Percentiles rank a stretch among this genome's conserved stretches.
Evolutionary conservation across 2,797 vertebrate species (phyloP).

Genomic region (Sebastes jordani): DNA sequence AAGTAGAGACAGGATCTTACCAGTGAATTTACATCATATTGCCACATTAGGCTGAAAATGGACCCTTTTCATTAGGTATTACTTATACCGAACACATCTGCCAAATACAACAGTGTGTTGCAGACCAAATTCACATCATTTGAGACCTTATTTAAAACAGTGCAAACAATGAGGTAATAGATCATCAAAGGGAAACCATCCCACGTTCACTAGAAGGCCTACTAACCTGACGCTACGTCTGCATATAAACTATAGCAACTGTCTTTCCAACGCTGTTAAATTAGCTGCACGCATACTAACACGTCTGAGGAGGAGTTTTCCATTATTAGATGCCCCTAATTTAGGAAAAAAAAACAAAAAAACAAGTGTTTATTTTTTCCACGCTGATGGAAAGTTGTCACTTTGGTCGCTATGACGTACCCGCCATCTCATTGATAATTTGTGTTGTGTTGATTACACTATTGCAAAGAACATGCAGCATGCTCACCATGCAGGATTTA

Average conservation of each 20-base stretch:
- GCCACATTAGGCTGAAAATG: slow-evolving; percentile 24
- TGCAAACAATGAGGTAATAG: slow-evolving; percentile 35
- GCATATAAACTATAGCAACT: slow-evolving; percentile 46
- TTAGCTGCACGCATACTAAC: slow-evolving; percentile 66
- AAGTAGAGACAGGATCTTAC: slow-evolving; percentile 51
- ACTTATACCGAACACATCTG: slow-evolving; percentile 40
- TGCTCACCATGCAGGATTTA: slow-evolving; percentile 79
- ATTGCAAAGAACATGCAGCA: slow-evolving; percentile 73
- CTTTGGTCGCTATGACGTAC: slow-evolving; percentile 40
- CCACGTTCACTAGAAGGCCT: slow-evolving; percentile 33
- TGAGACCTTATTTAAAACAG: slow-evolving; percentile 32
- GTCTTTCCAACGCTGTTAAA: slow-evolving; percentile 34
- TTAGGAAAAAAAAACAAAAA: not conserved
- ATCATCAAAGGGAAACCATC: slow-evolving; percentile 53
- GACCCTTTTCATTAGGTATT: slow-evolving; percentile 27
- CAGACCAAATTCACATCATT: slow-evolving; percentile 28
- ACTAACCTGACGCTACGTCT: slow-evolving; percentile 51
- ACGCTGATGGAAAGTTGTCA: slow-evolving; percentile 58
- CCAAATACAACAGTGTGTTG: slow-evolving; percentile 56
- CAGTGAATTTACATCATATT: slow-evolving; percentile 31
- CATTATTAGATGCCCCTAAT: slow-evolving; percentile 8
- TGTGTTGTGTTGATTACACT: slow-evolving; percentile 72
- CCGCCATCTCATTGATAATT: slow-evolving; percentile 62
- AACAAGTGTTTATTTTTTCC: slow-evolving; percentile 40
- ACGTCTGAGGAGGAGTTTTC: slow-evolving; percentile 41